Evolutionary conservation across 1,140 invertebrate species (phyloP), one percentile per base, ranked within the genome.

Genomic region (Panagrolaimus sp.): DNA sequence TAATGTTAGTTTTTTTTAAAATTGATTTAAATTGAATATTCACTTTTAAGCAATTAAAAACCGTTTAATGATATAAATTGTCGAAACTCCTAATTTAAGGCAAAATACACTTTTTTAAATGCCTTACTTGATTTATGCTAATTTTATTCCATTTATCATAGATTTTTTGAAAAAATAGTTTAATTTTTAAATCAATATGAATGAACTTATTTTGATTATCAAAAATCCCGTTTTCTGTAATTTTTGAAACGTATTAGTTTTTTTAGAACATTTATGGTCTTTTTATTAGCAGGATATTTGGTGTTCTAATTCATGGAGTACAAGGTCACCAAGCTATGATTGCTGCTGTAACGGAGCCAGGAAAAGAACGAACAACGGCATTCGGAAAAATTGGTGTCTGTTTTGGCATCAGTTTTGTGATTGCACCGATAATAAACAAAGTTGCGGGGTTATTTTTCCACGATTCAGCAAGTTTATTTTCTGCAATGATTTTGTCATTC

Each of bases 221-320:
- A 52, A 52, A 52, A 52, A 9, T 46, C 9, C 45, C 45, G 45
- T n/a, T 46, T 9, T 46, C 45, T 46, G 9, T n/a, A 10, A 15
- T 17, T 52, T 52, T 17, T 12, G n/a, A 21, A 38, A 7, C 17
- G 28, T 21, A 58, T 24, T 26, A 58, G 26, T 21, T 26, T 28
- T 28, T 58, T 58, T 14, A 58, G 52, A 58, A 58, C n/a, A 28
- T 58, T 28, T 58, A 58, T 21, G 52, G 14, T 21, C 52, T 58
- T 1, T 58, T 58, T n/a, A 12, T 17, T 10, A 58, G 52, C 17
- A 58, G 28, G 17, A 4, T 58, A 2, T 28, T 28, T 1, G 52
- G 52, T 28, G 4, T 58, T 21, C 14, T 58, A 1, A 58, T 58
- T 28, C 52, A 58, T 28, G 52, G 52, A 12, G 28, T 58, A 28